Evolutionary conservation across 2,113 vertebrate genomes (phyloP), one percentile per base, ranked within the genome.

Genomic region (Oncorhynchus kisutch): DNA sequence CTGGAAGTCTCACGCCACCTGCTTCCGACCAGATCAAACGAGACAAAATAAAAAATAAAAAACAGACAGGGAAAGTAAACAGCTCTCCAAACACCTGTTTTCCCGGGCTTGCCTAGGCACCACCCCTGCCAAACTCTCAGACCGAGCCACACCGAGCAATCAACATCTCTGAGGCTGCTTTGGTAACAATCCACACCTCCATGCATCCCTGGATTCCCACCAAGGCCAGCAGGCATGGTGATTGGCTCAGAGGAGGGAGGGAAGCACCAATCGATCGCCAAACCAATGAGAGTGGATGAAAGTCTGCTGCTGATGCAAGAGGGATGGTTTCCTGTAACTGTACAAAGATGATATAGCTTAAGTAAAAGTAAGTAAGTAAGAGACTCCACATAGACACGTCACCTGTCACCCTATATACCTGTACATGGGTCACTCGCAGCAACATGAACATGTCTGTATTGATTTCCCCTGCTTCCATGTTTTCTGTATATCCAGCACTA

Each of bases 331-430:
- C 59, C 9, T 62, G 39, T 45, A 12, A 45, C 78, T 76, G 73
- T 82, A 78, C 12, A 75, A 77, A 77, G 54, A 60, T 34, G 25
- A 31, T 54, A 54, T 18, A 54, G 51, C 16, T 54, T 11, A 29
- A 27, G 2, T 27, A 29, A 39, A 45, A 45, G 39, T 45, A 45
- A 45, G 39, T 39, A 39, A 39, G 8, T 45, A 45, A 45, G 39
- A 45, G 7, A 45, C 39, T 45, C 39, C 20, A 29, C 65, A 14
- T 13, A 66, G 64, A 66, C 65, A 67, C 25, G 12, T 67, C 65
- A 67, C 65, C n/a, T 62, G 18, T 9, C 59, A 51, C 29, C 3
- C 51, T 68, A 13, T 72, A 45, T 45, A 45, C 39, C 39, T 12
- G 39, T 2, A 45, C 8, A 45, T 1, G 39, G 39, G 39, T 45